Percentiles rank a stretch among this genome's conserved stretches.
Conservation (phyloP, 2,797 vertebrate species). For the Coccyzus lansbergi region DNA sequence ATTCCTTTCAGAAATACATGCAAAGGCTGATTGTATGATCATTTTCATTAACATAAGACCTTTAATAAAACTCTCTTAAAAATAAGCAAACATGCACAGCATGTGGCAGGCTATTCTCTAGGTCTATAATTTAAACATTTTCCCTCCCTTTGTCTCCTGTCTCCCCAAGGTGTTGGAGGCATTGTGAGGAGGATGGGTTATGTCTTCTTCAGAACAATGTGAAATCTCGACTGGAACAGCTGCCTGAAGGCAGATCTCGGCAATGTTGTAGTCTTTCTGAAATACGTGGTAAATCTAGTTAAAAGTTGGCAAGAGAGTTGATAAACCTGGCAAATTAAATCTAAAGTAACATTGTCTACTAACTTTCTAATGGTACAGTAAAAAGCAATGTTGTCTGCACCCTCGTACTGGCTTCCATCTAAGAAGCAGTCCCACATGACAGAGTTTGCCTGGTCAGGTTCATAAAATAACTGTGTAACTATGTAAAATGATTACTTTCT, state of each 20-base stretch:
- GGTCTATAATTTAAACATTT: background rate
- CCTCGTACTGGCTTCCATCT: fast-evolving
- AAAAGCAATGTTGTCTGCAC: background rate
- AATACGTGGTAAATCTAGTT: background rate
- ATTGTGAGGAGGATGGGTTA: background rate
- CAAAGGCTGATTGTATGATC: background rate
- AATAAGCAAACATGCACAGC: background rate
- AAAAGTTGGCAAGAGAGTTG: background rate
- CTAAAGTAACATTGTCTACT: background rate
- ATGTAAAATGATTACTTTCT: background rate
- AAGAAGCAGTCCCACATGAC: background rate
- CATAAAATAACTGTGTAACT: too few species aligned
- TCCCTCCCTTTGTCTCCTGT: background rate
- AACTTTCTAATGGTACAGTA: background rate
- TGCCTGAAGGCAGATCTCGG: background rate
- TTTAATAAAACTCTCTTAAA: constrained; percentile 43
- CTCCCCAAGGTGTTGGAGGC: background rate
- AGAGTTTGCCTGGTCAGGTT: background rate
- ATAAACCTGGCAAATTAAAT: background rate
- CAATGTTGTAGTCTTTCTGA: background rate
- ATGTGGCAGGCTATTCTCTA: background rate
- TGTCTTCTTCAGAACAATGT: background rate
- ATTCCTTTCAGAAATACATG: constrained; percentile 34
- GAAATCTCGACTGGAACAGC: background rate
- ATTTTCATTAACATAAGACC: constrained; percentile 56